phyloP scores from a whole-genome alignment of 2,113 vertebrate species.

The Leptosomus discolor region DNA sequence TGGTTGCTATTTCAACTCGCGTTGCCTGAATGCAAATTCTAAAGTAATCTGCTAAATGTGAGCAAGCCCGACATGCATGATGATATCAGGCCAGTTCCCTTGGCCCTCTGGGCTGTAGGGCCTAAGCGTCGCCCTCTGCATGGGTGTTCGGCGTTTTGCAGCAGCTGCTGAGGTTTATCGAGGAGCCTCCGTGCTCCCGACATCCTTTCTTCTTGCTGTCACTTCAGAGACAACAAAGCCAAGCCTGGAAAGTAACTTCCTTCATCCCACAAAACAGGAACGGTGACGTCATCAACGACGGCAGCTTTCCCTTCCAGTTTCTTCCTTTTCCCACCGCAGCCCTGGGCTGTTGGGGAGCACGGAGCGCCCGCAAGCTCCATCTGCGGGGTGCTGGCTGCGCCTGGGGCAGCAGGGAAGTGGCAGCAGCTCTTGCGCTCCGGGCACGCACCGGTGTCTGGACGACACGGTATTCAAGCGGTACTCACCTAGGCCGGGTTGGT shows the following conservation, averaged over 20 bases:
- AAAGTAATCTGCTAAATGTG: neutral
- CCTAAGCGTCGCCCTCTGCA: neutral
- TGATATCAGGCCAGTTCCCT: neutral
- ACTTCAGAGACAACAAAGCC: neutral
- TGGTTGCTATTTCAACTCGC: neutral
- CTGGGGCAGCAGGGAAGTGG: neutral
- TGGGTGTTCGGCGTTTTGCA: neutral
- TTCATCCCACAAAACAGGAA: neutral
- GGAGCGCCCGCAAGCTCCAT: accelerated
- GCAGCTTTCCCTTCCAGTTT: neutral
- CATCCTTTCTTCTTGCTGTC: neutral
- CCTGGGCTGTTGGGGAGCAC: neutral
- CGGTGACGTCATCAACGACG: accelerated
- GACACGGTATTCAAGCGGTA: accelerated
- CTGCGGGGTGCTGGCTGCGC: neutral
- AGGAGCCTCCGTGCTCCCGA: accelerated
- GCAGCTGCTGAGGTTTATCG: neutral
- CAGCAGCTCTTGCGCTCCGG: too few species aligned
- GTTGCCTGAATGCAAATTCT: conserved; percentile 1
- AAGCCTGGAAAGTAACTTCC: neutral
- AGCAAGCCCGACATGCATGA: neutral
- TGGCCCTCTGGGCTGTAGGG: neutral
- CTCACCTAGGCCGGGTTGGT: neutral
- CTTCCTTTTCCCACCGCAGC: neutral
- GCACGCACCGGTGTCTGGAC: neutral